Evolutionary conservation across 2,888 invertebrate genomes (phyloP).

Genomic region (Thymelicus lineola): DNA sequence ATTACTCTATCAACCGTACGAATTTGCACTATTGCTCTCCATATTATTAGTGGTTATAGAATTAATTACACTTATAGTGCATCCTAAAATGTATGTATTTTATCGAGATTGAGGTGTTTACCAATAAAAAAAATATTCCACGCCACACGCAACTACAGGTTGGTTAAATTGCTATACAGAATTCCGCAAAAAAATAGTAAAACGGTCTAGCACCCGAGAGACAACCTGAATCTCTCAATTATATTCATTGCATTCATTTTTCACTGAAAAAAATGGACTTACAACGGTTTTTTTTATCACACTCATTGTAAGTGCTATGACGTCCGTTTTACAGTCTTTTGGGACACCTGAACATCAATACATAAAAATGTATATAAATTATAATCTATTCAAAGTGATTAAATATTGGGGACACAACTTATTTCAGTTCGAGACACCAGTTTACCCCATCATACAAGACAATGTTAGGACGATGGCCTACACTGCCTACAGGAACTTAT

Average conservation of each 20-base stretch:
- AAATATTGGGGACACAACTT: not conserved
- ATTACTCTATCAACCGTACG: not conserved
- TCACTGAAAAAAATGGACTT: no score
- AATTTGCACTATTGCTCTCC: not conserved
- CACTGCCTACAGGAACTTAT: constrained; percentile 11
- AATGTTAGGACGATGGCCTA: not conserved
- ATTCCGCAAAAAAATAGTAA: no score
- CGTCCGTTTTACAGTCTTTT: no score
- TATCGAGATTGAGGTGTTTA: not conserved
- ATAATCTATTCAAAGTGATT: not conserved
- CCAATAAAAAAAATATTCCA: constrained; percentile 8
- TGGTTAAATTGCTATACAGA: no score
- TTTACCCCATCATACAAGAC: not conserved
- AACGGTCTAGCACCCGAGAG: no score
- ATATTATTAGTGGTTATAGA: not conserved
- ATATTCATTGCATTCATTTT: no score
- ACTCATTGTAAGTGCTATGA: no score
- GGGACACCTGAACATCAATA: not conserved
- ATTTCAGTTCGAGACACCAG: constrained; percentile 1
- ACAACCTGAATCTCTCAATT: no score
- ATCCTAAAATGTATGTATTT: not conserved
- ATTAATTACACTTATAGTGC: constrained; percentile 12
- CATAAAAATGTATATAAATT: not conserved
- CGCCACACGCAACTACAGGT: not conserved
- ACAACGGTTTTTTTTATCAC: no score